Evolutionary conservation across 2,113 vertebrate genomes (phyloP).

Genomic region (Cichladusa arquata): DNA sequence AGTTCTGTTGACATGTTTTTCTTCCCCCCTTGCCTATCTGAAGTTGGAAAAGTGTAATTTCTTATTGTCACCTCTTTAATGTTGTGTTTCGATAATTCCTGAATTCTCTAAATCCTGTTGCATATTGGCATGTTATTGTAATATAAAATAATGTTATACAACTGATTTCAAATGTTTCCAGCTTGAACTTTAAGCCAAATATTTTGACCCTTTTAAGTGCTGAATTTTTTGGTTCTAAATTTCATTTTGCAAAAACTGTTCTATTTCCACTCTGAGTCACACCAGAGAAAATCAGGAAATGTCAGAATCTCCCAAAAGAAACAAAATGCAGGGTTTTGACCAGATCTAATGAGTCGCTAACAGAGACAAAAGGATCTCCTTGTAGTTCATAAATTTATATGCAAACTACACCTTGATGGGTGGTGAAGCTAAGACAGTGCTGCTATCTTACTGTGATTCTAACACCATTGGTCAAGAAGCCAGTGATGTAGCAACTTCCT

Average conservation of each 20-base stretch:
- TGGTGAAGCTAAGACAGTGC: background rate
- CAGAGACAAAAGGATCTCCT: background rate
- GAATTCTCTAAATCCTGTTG: background rate
- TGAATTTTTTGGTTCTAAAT: background rate
- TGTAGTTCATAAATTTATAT: background rate
- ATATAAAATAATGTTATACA: background rate
- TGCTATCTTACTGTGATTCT: background rate
- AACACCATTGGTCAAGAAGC: background rate
- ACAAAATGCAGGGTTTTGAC: background rate
- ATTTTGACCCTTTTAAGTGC: background rate
- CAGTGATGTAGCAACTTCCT: background rate
- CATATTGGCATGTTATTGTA: background rate
- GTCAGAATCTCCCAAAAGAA: background rate
- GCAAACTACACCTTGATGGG: background rate
- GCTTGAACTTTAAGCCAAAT: background rate
- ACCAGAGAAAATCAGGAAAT: conserved; percentile 10
- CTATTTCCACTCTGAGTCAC: background rate
- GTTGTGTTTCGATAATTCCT: background rate
- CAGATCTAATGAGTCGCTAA: background rate
- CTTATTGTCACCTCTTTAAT: background rate
- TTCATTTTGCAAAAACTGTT: background rate
- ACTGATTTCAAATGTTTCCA: background rate
- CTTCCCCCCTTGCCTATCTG: background rate
- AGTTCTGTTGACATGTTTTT: background rate
- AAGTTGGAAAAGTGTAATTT: background rate